A percentile compares a stretch with the other conserved stretches of the same genome.
Conservation (phyloP, 2,113 vertebrate genomes). For the Neolamprologus tretocephalus region DNA sequence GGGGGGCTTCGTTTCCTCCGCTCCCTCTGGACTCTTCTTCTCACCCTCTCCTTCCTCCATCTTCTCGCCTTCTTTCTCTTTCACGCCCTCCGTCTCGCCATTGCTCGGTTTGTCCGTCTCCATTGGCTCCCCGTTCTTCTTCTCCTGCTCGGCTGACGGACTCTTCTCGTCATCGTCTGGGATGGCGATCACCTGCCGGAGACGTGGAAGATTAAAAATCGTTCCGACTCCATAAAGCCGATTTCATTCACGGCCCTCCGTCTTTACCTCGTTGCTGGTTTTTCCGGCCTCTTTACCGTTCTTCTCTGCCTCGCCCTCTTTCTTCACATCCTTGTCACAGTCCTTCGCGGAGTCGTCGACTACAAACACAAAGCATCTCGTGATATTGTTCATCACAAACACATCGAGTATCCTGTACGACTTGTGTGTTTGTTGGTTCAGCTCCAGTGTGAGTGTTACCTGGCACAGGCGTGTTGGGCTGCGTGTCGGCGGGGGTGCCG, state of each 20-base stretch:
- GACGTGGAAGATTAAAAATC: not conserved
- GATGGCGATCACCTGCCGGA: conserved; percentile 67
- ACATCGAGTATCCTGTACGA: fast-evolving
- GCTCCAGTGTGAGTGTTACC: conserved; percentile 34
- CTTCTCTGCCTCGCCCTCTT: conserved; percentile 62
- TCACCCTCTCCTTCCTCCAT: conserved; percentile 51
- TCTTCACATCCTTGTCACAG: conserved; percentile 63
- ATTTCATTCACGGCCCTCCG: fast-evolving
- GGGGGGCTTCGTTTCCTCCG: conserved; percentile 35
- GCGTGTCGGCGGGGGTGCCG: conserved; percentile 89
- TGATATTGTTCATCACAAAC: not conserved
- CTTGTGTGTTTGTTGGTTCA: fast-evolving
- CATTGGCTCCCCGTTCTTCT: conserved; percentile 37
- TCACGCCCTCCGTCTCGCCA: conserved; percentile 52
- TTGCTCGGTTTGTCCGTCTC: conserved; percentile 78
- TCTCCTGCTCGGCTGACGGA: conserved; percentile 69
- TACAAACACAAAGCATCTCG: not conserved
- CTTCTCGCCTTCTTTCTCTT: conserved; percentile 55
- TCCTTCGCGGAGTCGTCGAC: conserved; percentile 64
- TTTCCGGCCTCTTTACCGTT: conserved; percentile 57
- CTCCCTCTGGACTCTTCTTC: conserved; percentile 33
- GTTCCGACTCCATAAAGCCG: not conserved
- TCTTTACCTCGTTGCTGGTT: conserved; percentile 50
- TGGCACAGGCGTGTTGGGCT: conserved; percentile 90
- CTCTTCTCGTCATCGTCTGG: conserved; percentile 67